Base-by-base conservation (phyloP, 2,888 invertebrate species). In the Ommatoiulus sabulosus region DNA sequence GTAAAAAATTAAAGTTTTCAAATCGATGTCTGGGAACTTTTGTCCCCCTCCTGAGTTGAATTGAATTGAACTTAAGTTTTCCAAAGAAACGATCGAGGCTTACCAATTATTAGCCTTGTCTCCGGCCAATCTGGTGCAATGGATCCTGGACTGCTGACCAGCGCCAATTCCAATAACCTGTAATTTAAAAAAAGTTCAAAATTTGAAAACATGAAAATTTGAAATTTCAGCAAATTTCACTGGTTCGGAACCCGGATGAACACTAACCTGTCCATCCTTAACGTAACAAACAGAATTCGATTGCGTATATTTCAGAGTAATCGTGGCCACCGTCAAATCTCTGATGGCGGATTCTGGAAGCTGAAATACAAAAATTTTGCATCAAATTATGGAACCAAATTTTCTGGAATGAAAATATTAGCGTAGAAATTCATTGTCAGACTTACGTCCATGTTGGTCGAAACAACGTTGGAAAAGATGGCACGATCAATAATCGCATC, bases 281-380 rank as follows among this genome's bases (percentile, higher is more conserved):
- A 99, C 98, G 91, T 96, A 99, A 92, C 99, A 99, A 0, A 99
- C 99, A 0, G 98, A 99, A 93, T 99, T 99, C 91, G 99, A 99
- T 93, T 99, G 99, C 0, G 99, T 98, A 92, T 98, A 99, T 92
- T 99, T 99, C 35, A 99, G 94, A 0, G 99, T 97, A 89, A 99
- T 97, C 0, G 98, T 98, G 0, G 99, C 99, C 0, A 99, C 97
- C 84, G 97, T 96, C 44, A 99, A 94, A 93, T 99, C 99, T 88
- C 98, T 94, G 4, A 97, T 92, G 0, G 97, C 98, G 15, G 93
- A 93, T 35, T 95, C 95, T 0, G 97, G 94, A 24, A 99, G 91
- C 94, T 95, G 91, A 20, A 92, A 90, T 89, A 90, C 80, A 20
- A 57, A 88, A 43, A 86, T 86, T 46, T 48, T 44, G 44, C 87